Evolutionary conservation across 2,888 invertebrate species (phyloP).

Genomic region (Mimas tiliae): DNA sequence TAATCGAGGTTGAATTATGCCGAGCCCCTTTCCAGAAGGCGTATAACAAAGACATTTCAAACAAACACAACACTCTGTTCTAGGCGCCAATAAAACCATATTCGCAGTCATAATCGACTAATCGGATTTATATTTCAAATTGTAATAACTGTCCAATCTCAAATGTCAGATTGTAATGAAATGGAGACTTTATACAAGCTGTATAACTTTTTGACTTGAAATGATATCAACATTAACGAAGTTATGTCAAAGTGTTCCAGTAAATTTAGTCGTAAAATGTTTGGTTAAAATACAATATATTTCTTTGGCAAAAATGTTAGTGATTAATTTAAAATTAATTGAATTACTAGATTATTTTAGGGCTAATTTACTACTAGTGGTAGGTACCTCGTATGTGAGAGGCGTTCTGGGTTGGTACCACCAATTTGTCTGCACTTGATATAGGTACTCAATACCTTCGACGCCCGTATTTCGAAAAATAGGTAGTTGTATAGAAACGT

Average conservation of each 20-base stretch:
- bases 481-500: too few species aligned
- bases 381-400: too few species aligned
- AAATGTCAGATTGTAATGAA: slow-evolving; percentile 35
- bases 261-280: slow-evolving; percentile 17
- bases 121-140: slow-evolving; percentile 37
- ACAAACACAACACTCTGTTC: slow-evolving; percentile 10
- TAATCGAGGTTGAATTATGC: slow-evolving; percentile 9
- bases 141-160: slow-evolving; percentile 34
- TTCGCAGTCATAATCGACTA: slow-evolving; percentile 34
- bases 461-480: neutral
- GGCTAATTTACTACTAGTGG: too few species aligned
- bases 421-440: too few species aligned
- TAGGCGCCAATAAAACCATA: slow-evolving; percentile 32
- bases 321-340: slow-evolving; percentile 15
- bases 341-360: neutral
- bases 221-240: slow-evolving; percentile 31
- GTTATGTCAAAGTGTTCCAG: neutral
- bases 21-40: slow-evolving; percentile 21
- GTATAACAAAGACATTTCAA: slow-evolving; percentile 14
- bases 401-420: too few species aligned
- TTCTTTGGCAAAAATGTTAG: slow-evolving; percentile 6
- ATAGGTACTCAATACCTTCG: neutral
- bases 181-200: slow-evolving; percentile 29
- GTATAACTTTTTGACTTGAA: slow-evolving; percentile 33
- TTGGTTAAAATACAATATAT: slow-evolving; percentile 21